Conservation (phyloP, 2,888 invertebrate genomes). For the Julus scandinavius region DNA sequence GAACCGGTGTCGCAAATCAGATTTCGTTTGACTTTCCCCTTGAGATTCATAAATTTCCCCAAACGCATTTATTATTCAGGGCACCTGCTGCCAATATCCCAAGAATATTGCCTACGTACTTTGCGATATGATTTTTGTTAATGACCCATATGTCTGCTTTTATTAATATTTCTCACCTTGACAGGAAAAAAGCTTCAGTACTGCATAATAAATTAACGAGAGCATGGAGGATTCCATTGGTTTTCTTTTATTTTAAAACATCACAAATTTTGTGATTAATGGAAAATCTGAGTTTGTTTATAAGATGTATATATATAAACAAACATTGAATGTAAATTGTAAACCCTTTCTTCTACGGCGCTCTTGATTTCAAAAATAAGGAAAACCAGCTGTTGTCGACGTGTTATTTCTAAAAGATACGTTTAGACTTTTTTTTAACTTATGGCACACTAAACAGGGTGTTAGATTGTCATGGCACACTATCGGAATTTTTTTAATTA, state of each 20-base stretch:
- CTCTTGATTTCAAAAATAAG: background rate
- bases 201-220: background rate
- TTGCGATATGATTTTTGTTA: background rate
- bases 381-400: background rate
- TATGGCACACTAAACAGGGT: too few relatives aligned
- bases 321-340: background rate
- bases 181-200: background rate
- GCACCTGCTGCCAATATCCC: conserved; percentile 4
- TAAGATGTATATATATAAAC: too few relatives aligned
- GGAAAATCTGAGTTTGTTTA: background rate
- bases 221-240: background rate
- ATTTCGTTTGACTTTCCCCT: conserved; percentile 10
- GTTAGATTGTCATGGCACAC: too few relatives aligned
- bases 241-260: background rate
- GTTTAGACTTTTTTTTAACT: too few relatives aligned
- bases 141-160: conserved; percentile 4
- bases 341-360: background rate
- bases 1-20: background rate
- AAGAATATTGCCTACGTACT: background rate
- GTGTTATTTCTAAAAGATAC: background rate
- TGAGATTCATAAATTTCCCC: background rate
- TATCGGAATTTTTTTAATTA: too few relatives aligned
- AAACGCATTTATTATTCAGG: conserved; percentile 6
- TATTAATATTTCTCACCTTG: conserved; percentile 33
- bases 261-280: background rate